A percentile compares a stretch with the other conserved stretches of the same genome.
These are phyloP conservation scores for Abramis brama DNA, from an alignment of 2,113 vertebrate species.

Conservation along the genomic window DNA sequence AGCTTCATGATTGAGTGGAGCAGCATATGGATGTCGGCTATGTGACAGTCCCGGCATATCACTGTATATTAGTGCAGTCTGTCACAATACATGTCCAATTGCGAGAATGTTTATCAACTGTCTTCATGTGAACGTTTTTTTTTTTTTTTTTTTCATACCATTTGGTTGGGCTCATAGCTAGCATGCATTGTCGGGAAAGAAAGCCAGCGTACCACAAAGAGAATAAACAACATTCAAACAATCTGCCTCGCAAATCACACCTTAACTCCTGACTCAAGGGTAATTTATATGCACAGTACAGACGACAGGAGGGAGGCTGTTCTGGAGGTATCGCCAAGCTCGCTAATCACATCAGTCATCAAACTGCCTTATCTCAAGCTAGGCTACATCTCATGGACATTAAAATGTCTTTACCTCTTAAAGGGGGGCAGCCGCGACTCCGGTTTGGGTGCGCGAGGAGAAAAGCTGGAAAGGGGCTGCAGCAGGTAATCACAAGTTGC, in stretches of 20 bases:
- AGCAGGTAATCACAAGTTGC: conserved; percentile 68
- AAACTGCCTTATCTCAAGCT: conserved; percentile 49
- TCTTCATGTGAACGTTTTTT: conserved; percentile 35
- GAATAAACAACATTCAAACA: conserved; percentile 33
- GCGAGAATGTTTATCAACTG: conserved; percentile 56
- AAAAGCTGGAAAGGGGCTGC: conserved; percentile 63
- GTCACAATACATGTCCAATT: conserved; percentile 77
- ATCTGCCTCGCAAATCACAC: conserved; percentile 45
- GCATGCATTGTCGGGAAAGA: neutral
- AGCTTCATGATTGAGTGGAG: conserved; percentile 80
- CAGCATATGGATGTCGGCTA: conserved; percentile 80
- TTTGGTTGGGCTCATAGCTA: conserved; percentile 34
- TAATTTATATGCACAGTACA: conserved; percentile 43
- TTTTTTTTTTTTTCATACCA: conserved; percentile 9
- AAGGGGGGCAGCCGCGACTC: conserved; percentile 54
- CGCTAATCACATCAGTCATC: conserved; percentile 51
- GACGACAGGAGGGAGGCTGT: neutral
- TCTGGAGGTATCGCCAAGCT: conserved; percentile 18
- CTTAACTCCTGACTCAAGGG: conserved; percentile 30
- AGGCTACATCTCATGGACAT: conserved; percentile 57
- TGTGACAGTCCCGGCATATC: conserved; percentile 79
- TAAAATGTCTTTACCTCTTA: conserved; percentile 62
- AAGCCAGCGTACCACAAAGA: conserved; percentile 36
- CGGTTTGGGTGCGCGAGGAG: conserved; percentile 52
- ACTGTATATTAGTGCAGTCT: conserved; percentile 75